Percentiles rank a stretch among this genome's conserved stretches.
These are phyloP conservation scores for Heteromyza rotundicornis DNA, from an alignment of 2,888 invertebrate species.

Conservation along the genomic window DNA sequence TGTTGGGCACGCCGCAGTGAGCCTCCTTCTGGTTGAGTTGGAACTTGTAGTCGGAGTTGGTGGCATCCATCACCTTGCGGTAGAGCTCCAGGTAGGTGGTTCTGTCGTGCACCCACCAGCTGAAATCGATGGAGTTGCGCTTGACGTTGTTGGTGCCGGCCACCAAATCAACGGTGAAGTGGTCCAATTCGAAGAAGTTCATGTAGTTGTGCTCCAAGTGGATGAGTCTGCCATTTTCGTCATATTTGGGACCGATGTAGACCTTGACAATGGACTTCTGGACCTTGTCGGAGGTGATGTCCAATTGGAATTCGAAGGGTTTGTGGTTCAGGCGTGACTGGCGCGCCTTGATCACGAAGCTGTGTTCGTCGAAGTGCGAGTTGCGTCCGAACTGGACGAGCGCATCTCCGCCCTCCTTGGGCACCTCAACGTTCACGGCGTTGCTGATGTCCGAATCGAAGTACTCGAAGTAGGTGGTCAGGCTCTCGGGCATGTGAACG, in stretches of 20 bases:
- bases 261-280: slow-evolving; percentile 70
- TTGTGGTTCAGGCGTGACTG: slow-evolving; percentile 72
- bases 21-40: slow-evolving; percentile 63
- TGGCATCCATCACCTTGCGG: slow-evolving; percentile 64
- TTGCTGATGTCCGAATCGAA: slow-evolving; percentile 69
- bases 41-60: slow-evolving; percentile 63
- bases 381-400: slow-evolving; percentile 53
- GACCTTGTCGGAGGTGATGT: slow-evolving; percentile 68
- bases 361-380: slow-evolving; percentile 50
- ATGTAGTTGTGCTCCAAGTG: slow-evolving; percentile 69
- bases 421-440: slow-evolving; percentile 59
- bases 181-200: slow-evolving; percentile 72
- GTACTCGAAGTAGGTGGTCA: slow-evolving; percentile 74
- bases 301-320: slow-evolving; percentile 69
- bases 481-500: slow-evolving; percentile 68
- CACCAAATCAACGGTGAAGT: slow-evolving; percentile 69
- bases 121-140: slow-evolving; percentile 71
- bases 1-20: slow-evolving; percentile 68
- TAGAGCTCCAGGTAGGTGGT: slow-evolving; percentile 62
- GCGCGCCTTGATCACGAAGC: slow-evolving; percentile 66
- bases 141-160: slow-evolving; percentile 66
- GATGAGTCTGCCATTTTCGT: slow-evolving; percentile 65
- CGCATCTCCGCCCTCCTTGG: slow-evolving; percentile 52
- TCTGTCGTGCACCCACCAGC: slow-evolving; percentile 71
- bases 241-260: slow-evolving; percentile 75